A percentile compares a stretch with the other conserved stretches of the same genome.
Conservation (phyloP, 2,113 vertebrate genomes). For the Serilophus lunatus region DNA sequence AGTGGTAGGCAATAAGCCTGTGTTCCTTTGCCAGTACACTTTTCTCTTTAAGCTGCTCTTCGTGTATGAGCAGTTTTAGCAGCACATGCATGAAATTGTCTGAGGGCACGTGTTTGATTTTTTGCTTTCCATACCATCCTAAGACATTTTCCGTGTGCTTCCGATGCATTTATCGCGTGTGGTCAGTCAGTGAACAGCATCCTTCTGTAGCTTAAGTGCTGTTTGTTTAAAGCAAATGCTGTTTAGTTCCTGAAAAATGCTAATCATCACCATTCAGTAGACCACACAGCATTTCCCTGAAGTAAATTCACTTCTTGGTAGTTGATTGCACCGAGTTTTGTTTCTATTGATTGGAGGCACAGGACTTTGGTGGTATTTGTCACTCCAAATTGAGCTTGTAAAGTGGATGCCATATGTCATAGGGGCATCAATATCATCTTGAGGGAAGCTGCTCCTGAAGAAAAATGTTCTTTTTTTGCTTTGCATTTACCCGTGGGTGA, state of each 20-base stretch:
- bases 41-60: background rate
- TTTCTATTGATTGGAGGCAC: background rate
- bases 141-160: background rate
- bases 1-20: background rate
- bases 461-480: background rate
- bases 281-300: background rate
- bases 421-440: background rate
- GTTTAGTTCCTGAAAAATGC: background rate
- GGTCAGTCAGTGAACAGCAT: background rate
- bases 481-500: background rate
- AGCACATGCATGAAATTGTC: background rate
- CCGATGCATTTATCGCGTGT: background rate
- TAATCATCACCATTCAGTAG: background rate
- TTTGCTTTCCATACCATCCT: background rate
- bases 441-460: background rate
- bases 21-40: background rate
- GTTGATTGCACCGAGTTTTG: background rate
- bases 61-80: background rate
- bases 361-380: background rate
- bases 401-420: background rate
- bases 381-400: background rate
- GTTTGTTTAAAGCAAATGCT: background rate
- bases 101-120: background rate
- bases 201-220: background rate
- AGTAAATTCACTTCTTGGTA: background rate